A percentile compares a stretch with the other conserved stretches of the same genome.
Evolutionary conservation across 2,113 vertebrate species (phyloP).

Genomic region (Epinephelus fuscoguttatus): DNA sequence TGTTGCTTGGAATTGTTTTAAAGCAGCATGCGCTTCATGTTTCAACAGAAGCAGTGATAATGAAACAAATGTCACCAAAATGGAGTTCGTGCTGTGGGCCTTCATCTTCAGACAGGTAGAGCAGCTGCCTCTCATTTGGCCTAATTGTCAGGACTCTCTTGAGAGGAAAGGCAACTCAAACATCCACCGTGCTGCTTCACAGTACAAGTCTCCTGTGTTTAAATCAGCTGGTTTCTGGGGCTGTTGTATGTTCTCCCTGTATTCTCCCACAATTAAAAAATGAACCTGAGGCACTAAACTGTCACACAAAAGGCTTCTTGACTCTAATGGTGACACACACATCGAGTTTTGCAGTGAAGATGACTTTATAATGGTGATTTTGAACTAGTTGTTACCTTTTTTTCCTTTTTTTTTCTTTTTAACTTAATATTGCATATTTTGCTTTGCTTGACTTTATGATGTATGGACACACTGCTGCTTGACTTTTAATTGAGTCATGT

Average conservation of each 20-base stretch:
- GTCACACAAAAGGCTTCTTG: too few relatives aligned
- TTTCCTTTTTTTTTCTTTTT: too few relatives aligned
- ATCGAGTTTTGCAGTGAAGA: too few relatives aligned
- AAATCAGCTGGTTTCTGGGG: not conserved
- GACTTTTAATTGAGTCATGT: too few relatives aligned
- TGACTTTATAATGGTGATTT: too few relatives aligned
- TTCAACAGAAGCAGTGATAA: constrained; percentile 15
- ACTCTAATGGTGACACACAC: too few relatives aligned
- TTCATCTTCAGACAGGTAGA: constrained; percentile 36
- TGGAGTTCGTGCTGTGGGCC: not conserved
- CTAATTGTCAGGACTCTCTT: constrained; percentile 17
- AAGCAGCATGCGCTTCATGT: not conserved
- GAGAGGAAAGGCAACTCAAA: not conserved
- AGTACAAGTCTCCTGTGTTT: not conserved
- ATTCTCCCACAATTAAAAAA: not conserved
- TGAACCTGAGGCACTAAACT: not conserved
- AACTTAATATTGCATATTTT: too few relatives aligned
- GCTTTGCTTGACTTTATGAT: too few relatives aligned
- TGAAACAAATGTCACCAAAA: constrained; percentile 17
- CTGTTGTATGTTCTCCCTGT: not conserved
- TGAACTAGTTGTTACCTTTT: too few relatives aligned
- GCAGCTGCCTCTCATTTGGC: constrained; percentile 48
- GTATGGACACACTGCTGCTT: too few relatives aligned
- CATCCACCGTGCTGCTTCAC: not conserved
- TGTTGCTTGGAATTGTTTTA: not conserved